Base-by-base conservation (phyloP, 2,888 invertebrate genomes). In the Agrilus mali region DNA sequence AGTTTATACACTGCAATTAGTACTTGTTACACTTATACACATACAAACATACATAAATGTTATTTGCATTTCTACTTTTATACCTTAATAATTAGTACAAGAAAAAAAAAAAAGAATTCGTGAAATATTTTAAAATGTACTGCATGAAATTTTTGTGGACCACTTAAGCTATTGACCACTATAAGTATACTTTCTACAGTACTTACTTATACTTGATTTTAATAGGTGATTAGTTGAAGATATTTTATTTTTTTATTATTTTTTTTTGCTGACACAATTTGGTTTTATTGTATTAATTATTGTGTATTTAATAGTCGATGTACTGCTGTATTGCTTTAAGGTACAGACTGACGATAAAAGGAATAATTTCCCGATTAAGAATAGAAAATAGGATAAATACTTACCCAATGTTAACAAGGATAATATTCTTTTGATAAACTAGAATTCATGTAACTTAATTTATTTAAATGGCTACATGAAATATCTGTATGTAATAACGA, bases 91-190 rank as follows among this genome's bases (percentile, higher is more conserved):
- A 35, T 27, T 36, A 20, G 36, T 34, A 47, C 33, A 47, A 39
- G 39, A 14, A 41, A 43, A 45, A 43, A 47, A 39, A 36, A 14
- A 41, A 43, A 45, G 41, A 47, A 45, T 45, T 45, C 37, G 34
- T 33, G 13, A 45, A 47, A 45, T 41, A 45, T 47, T 47, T 45
- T 36, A 48, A 44, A 52, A 53, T 49, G 56, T 56, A 58, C 56
- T 59, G 57, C 55, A 50, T 56, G 56, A 52, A 60, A 59, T 60
- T 57, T 56, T 52, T 59, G 61, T 59, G 61, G 61, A 61, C 61
- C 61, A 60, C 54, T 53, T 49, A 50, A 45, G 27, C 27, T 27
- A 27, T 22, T 27, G 27, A 27, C 27, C 27, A 27, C 27, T 27
- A 27, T 27, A 27, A 27, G 27, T 8, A 27, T 27, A 27, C 27